Evolutionary conservation across 2,797 vertebrate species (phyloP).

Genomic region (Dendrocincla tyrannina): DNA sequence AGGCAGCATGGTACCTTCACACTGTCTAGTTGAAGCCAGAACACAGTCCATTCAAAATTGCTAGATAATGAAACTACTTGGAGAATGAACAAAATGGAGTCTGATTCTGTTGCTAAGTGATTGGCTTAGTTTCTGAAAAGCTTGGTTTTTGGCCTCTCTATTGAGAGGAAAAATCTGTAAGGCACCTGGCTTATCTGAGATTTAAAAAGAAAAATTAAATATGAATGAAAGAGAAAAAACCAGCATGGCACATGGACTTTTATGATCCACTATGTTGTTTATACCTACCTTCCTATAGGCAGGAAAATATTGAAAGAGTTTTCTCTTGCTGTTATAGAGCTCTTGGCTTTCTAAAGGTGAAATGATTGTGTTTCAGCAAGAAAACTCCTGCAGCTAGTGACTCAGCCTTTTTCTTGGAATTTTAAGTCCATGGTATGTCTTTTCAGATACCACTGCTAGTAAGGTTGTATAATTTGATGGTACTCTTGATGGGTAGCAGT

Average conservation of each 20-base stretch:
- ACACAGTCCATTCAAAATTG: neutral
- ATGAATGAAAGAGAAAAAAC: neutral
- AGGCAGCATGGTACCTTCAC: neutral
- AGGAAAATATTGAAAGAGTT: neutral
- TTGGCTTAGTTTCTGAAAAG: neutral
- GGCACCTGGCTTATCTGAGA: neutral
- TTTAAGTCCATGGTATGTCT: neutral
- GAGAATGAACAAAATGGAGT: neutral
- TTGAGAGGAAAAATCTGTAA: neutral
- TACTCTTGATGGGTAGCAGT: neutral
- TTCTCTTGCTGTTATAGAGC: neutral
- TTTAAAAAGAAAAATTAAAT: slow-evolving; percentile 8
- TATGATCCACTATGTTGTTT: neutral
- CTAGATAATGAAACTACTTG: neutral
- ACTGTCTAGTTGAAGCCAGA: neutral
- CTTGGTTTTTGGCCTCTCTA: neutral
- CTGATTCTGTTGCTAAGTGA: neutral
- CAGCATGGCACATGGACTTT: neutral
- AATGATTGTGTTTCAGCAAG: neutral
- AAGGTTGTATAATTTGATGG: slow-evolving; percentile 24
- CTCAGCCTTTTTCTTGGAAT: neutral
- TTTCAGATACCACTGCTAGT: neutral
- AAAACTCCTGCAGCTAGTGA: neutral
- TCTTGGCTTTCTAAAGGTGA: neutral
- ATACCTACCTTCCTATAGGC: neutral